Conservation (phyloP, 2,888 invertebrate species). For the Diachrysia chrysitis region DNA sequence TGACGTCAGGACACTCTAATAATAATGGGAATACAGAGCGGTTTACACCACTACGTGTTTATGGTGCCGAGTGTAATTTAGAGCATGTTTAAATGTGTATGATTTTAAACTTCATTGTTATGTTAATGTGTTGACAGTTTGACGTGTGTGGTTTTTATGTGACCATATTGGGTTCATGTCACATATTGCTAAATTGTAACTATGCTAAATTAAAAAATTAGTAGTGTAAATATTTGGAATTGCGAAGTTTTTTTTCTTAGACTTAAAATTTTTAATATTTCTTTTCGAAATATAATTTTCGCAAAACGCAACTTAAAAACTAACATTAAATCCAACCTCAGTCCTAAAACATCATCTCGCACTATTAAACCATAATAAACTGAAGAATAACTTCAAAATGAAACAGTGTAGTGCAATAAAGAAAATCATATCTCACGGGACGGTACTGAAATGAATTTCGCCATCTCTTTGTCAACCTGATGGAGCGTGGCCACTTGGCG, state of each 20-base stretch:
- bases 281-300: too few species aligned
- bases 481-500: constrained; percentile 54
- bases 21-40: constrained; percentile 68
- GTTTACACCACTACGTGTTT: constrained; percentile 72
- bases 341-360: constrained; percentile 53
- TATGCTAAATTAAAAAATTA: background rate
- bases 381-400: constrained; percentile 59
- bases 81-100: constrained; percentile 60
- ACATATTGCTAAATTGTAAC: constrained; percentile 16
- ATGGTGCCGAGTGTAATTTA: constrained; percentile 74
- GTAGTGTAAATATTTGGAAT: too few species aligned
- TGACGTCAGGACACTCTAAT: constrained; percentile 71
- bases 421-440: constrained; percentile 63
- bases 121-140: constrained; percentile 39
- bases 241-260: too few species aligned
- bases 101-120: constrained; percentile 54
- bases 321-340: constrained; percentile 39
- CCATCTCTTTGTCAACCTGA: constrained; percentile 59
- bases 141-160: constrained; percentile 15
- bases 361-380: constrained; percentile 60
- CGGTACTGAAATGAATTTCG: constrained; percentile 59
- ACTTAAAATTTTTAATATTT: too few species aligned
- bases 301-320: constrained; percentile 6
- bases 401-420: constrained; percentile 62
- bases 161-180: background rate